Evolutionary conservation across 2,797 vertebrate species (phyloP), one percentile per base, ranked within the genome.

Genomic region (Lepilemur septentrionalis): DNA sequence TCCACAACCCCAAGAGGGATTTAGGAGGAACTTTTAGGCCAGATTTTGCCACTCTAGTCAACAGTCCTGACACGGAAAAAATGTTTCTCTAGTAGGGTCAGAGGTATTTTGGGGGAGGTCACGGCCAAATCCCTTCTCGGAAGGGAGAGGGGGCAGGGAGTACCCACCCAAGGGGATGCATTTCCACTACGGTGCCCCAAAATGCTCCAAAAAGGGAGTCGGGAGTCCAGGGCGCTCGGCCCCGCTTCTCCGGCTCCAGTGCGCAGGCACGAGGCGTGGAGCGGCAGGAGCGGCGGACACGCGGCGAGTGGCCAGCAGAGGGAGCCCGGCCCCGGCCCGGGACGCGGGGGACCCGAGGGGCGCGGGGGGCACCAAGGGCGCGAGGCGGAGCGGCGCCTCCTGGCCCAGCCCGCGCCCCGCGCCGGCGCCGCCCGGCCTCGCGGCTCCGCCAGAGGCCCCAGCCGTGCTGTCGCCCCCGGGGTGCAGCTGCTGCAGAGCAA

Each of bases 331-430:
- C n/a, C 50, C 70, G 87, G 50, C 67, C 72, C 7, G 76, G 48
- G 95, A 92, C 89, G 72, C 96, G 69, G 97, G 52, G 20, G 52
- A 55, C 97, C 12, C 1, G 82, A 11, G 55, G 55, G 98, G 99
- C 99, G 98, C 98, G 99, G 80, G 96, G 98, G 97, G 98, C 99
- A 99, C 98, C 98, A 79, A 95, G 98, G 97, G 98, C 99, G 99
- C 99, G 98, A 98, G 98, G 99, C 98, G 98, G 99, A 99, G 98
- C 98, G 99, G 99, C 99, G 98, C 98, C 98, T 98, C 97, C 97
- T 61, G 94, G 82, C 38, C 86, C 59, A 18, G 81, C 65, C 65
- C 4, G 63, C 3, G 46, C 55, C 50, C 41, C 4, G 43, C 65
- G 59, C 86, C 41, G 90, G 95, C 93, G 79, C 90, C 73, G 91